These are phyloP conservation scores for Fragum fragum DNA, from an alignment of 2,888 invertebrate genomes.

Conservation along the genomic window DNA sequence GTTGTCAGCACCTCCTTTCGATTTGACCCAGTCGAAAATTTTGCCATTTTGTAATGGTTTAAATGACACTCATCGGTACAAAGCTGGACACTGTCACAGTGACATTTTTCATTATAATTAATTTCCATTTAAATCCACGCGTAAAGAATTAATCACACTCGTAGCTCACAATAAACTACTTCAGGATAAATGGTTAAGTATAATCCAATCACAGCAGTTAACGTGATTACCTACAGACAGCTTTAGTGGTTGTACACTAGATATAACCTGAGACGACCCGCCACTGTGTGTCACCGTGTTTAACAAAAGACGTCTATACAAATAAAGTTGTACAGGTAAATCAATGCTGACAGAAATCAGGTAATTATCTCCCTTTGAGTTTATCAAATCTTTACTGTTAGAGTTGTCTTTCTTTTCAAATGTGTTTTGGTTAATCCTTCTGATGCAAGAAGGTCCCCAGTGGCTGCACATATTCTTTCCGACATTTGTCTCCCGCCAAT, in stretches of 20 bases:
- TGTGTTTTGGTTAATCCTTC: too few species aligned
- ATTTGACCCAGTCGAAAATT: too few species aligned
- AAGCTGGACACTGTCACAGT: background rate
- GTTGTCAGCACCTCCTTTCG: too few species aligned
- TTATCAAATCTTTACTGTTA: background rate
- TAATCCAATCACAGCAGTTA: constrained; percentile 27
- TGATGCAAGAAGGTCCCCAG: too few species aligned
- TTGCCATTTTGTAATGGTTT: too few species aligned
- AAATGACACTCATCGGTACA: background rate
- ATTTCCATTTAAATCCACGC: constrained; percentile 5
- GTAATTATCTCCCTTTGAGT: constrained; percentile 13
- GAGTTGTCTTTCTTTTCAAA: constrained; percentile 8
- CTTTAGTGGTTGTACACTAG: background rate
- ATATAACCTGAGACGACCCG: constrained; percentile 24
- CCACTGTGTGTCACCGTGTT: constrained; percentile 6
- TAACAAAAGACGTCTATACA: constrained; percentile 28
- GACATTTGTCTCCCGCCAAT: too few species aligned
- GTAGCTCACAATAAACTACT: background rate
- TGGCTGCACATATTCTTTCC: too few species aligned
- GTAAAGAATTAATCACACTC: constrained; percentile 11
- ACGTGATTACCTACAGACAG: constrained; percentile 15
- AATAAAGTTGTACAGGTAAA: constrained; percentile 14
- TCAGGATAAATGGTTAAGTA: constrained; percentile 13
- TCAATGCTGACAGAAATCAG: background rate
- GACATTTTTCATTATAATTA: constrained; percentile 24